These are phyloP conservation scores for Rosalia funebris DNA, from an alignment of 2,888 invertebrate species.

Conservation along the genomic window DNA sequence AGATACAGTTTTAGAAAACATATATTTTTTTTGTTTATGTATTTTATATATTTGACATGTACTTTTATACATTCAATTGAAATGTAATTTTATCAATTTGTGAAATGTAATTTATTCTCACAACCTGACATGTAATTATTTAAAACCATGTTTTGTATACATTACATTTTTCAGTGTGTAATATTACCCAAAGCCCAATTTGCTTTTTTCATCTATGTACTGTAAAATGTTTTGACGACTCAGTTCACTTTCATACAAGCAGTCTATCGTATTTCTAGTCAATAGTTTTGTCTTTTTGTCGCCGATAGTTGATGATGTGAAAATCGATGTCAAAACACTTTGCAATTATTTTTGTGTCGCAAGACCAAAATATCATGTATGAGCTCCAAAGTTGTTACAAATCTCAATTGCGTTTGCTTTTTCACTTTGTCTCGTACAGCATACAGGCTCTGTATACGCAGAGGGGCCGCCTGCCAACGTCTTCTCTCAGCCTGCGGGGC, in stretches of 20 bases:
- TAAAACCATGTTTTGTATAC: conserved; percentile 44
- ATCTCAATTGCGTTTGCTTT: conserved; percentile 60
- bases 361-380: conserved; percentile 44
- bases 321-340: conserved; percentile 59
- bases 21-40: conserved; percentile 29
- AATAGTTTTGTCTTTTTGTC: neutral
- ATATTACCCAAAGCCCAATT: conserved; percentile 38
- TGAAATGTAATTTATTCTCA: conserved; percentile 47
- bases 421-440: conserved; percentile 64
- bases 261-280: conserved; percentile 4
- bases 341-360: conserved; percentile 48
- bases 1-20: conserved; percentile 31
- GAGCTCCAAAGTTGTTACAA: conserved; percentile 53
- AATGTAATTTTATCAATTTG: conserved; percentile 46
- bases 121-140: conserved; percentile 55
- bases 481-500: conserved; percentile 66
- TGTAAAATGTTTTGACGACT: conserved; percentile 61
- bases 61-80: conserved; percentile 45
- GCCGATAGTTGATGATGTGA: no score
- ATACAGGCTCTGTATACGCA: conserved; percentile 66
- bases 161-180: conserved; percentile 39
- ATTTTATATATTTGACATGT: conserved; percentile 46
- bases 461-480: conserved; percentile 65
- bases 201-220: conserved; percentile 53
- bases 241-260: conserved; percentile 1